Base-by-base conservation (phyloP, 2,888 invertebrate genomes). In the Scaptomyza parva region DNA sequence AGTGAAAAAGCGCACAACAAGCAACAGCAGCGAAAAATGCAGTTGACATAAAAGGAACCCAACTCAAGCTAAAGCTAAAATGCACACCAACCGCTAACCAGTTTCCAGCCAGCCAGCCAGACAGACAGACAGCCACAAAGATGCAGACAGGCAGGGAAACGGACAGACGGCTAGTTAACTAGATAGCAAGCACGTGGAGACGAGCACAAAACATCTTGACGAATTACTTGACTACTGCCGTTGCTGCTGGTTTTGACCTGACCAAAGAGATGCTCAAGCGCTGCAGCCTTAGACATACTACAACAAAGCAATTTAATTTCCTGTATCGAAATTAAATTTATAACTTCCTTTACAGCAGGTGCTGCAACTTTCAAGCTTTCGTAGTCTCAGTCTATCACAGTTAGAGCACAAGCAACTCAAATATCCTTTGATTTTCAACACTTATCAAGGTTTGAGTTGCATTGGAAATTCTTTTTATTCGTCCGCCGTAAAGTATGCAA, bases 11-110 rank as follows among this genome's bases (percentile, higher is more conserved):
- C 43, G 54, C 75, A 78, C 52, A 67, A 83, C 72, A 76, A 63
- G 69, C 62, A 61, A 70, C 55, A 57, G 74, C 86, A 78, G 52
- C 70, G 70, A 78, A 78, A 80, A 81, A 74, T 86, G 75, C 85
- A 86, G 87, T 81, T 86, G 87, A 81, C 80, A 81, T 74, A 82
- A 81, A 86, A 73, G 73, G 55, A 67, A 58, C 41, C 52, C 52
- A 51, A 35, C n/a, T n/a, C 41, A 30, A 51, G 20, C 53, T 18
- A 58, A 65, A 53, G 35, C 50, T 53, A 70, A 63, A 35, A 24
- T 39, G 44, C 18, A 30, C 30, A 26, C 8, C 22, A 54, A 39
- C 30, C 30, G 20, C 39, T 18, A 33, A 48, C 45, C 24, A 20
- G n/a, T 26, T 35, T 5, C 22, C n/a, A 48, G 11, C 44, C 33